Percentiles rank a stretch among this genome's conserved stretches.
These are phyloP conservation scores for Thelaira solivaga DNA, from an alignment of 2,888 invertebrate genomes.

Conservation along the genomic window DNA sequence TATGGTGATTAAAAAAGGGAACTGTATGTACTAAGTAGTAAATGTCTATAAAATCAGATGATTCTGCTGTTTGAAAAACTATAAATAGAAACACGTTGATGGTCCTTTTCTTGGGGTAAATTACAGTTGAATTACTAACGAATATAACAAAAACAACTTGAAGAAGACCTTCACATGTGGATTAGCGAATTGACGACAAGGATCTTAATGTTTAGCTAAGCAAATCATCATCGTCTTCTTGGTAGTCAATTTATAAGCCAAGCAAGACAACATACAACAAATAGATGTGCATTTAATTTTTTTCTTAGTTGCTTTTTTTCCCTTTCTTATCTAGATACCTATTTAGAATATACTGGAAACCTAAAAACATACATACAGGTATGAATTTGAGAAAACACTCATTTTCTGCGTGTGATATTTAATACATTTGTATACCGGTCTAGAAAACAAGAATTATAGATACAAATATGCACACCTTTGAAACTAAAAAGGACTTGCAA, in stretches of 20 bases:
- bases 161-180: conserved; percentile 51
- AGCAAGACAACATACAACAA: neutral
- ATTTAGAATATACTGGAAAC: conserved; percentile 11
- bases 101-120: neutral
- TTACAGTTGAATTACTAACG: conserved; percentile 6
- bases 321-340: too few species aligned
- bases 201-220: conserved; percentile 58
- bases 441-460: neutral
- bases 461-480: too few species aligned
- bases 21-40: too few species aligned
- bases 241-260: neutral
- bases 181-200: conserved; percentile 64
- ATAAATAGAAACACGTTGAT: conserved; percentile 53
- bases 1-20: conserved; percentile 26
- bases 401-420: conserved; percentile 14
- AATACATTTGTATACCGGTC: neutral
- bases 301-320: neutral
- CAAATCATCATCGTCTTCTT: conserved; percentile 37
- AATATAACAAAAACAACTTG: neutral
- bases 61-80: conserved; percentile 32
- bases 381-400: conserved; percentile 22
- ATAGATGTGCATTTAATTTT: too few species aligned
- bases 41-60: conserved; percentile 55
- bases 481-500: too few species aligned
- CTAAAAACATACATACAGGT: neutral